Percentiles rank a stretch among this genome's conserved stretches.
Conservation (phyloP, 2,888 invertebrate genomes). For the Choreutis nemorana region DNA sequence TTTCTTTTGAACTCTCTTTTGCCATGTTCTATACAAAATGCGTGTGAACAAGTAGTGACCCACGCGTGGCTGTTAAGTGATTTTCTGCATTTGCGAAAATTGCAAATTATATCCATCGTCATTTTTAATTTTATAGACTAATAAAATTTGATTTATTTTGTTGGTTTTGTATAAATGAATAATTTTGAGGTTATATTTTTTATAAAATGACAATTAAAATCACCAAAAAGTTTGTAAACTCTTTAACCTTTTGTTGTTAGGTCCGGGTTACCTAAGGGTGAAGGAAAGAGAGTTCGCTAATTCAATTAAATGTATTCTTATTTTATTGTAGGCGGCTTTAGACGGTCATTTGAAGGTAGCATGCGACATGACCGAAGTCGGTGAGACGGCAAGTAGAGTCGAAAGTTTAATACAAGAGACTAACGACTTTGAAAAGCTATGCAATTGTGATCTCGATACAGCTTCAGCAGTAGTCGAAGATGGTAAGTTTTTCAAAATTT, state of each 20-base stretch:
- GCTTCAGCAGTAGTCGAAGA: slow-evolving; percentile 83
- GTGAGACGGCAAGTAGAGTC: slow-evolving; percentile 85
- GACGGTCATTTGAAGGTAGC: slow-evolving; percentile 81
- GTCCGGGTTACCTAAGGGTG: no score
- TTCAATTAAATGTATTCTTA: background rate
- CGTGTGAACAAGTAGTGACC: slow-evolving; percentile 64
- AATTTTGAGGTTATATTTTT: slow-evolving; percentile 12
- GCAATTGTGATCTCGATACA: slow-evolving; percentile 82
- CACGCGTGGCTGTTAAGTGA: slow-evolving; percentile 52
- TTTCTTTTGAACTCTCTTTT: slow-evolving; percentile 54
- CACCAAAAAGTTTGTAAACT: no score
- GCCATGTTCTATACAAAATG: slow-evolving; percentile 63
- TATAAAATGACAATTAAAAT: no score
- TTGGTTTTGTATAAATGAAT: background rate
- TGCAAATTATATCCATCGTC: slow-evolving; percentile 55
- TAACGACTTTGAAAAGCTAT: slow-evolving; percentile 77
- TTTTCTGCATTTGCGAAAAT: slow-evolving; percentile 60
- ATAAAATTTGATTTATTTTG: slow-evolving; percentile 1
- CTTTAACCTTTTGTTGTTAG: no score
- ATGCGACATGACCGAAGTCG: slow-evolving; percentile 87
- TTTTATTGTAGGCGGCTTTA: slow-evolving; percentile 69
- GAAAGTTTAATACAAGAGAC: slow-evolving; percentile 82
- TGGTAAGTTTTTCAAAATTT: no score
- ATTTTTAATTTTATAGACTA: slow-evolving; percentile 16
- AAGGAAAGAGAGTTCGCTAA: no score